These are phyloP conservation scores for Musca vetustissima DNA, from an alignment of 1,140 invertebrate species.

Conservation along the genomic window DNA sequence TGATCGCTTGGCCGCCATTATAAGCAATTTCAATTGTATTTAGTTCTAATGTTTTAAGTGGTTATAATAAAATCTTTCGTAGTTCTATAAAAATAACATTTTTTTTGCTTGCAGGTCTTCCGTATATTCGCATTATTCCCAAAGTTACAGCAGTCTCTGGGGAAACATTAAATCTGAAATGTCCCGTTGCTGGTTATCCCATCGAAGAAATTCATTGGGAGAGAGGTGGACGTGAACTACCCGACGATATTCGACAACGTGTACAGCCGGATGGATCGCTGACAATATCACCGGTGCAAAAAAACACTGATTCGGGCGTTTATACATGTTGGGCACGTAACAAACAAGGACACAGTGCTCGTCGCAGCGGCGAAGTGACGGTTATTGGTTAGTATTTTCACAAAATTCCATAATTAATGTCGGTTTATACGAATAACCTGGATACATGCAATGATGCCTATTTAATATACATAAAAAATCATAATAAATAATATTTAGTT, in stretches of 20 bases:
- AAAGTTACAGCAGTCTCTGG: constrained; percentile 85
- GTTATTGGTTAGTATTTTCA: constrained; percentile 68
- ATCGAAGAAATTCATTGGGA: constrained; percentile 83
- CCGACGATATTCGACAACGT: constrained; percentile 79
- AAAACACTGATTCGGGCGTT: constrained; percentile 71
- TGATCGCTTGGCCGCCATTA: too few relatives aligned
- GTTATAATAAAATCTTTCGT: too few relatives aligned
- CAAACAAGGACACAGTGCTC: constrained; percentile 72
- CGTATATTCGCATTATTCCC: constrained; percentile 78
- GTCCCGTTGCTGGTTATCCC: constrained; percentile 82
- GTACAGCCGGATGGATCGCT: constrained; percentile 73
- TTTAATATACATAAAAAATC: too few relatives aligned
- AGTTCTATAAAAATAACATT: neutral
- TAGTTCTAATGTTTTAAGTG: too few relatives aligned
- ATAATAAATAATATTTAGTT: too few relatives aligned
- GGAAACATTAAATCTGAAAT: constrained; percentile 75
- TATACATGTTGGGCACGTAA: constrained; percentile 77
- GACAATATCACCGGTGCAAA: constrained; percentile 73
- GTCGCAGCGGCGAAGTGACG: constrained; percentile 70
- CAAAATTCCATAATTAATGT: neutral
- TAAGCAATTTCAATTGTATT: too few relatives aligned
- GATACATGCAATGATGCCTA: neutral
- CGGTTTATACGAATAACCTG: neutral
- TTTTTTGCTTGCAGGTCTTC: constrained; percentile 64
- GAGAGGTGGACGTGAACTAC: constrained; percentile 72